A percentile compares a stretch with the other conserved stretches of the same genome.
These are phyloP conservation scores for Mythimna loreyi DNA, from an alignment of 2,888 invertebrate species.

Conservation along the genomic window DNA sequence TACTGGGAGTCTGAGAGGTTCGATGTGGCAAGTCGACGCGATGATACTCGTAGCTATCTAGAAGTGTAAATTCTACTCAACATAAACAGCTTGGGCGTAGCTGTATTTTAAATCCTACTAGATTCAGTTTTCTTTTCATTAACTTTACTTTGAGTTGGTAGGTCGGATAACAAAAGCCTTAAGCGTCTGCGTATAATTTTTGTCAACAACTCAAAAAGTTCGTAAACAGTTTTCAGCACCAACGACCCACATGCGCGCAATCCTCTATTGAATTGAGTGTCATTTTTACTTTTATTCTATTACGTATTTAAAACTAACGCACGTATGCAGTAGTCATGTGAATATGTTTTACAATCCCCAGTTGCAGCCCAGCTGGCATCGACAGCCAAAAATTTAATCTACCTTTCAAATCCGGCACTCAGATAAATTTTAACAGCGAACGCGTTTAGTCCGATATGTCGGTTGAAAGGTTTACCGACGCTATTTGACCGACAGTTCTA, in stretches of 20 bases:
- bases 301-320: constrained; percentile 38
- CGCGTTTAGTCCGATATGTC: constrained; percentile 57
- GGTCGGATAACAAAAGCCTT: not conserved
- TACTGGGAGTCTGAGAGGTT: constrained; percentile 14
- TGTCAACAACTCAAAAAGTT: constrained; percentile 4
- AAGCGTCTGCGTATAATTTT: not conserved
- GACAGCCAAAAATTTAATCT: constrained; percentile 57
- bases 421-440: constrained; percentile 57
- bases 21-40: constrained; percentile 12
- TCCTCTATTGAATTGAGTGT: constrained; percentile 40
- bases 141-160: not conserved
- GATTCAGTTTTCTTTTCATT: not conserved
- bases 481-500: constrained; percentile 64
- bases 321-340: constrained; percentile 31
- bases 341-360: constrained; percentile 48
- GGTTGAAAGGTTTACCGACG: constrained; percentile 63
- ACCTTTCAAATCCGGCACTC: constrained; percentile 50
- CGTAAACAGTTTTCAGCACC: constrained; percentile 27
- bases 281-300: constrained; percentile 56
- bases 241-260: constrained; percentile 20
- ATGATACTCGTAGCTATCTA: too few species aligned
- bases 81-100: not conserved
- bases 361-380: constrained; percentile 32
- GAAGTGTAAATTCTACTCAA: not conserved
- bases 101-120: not conserved